Conservation (phyloP, 2,113 vertebrate genomes). For the Acrocephalus arundinaceus region DNA sequence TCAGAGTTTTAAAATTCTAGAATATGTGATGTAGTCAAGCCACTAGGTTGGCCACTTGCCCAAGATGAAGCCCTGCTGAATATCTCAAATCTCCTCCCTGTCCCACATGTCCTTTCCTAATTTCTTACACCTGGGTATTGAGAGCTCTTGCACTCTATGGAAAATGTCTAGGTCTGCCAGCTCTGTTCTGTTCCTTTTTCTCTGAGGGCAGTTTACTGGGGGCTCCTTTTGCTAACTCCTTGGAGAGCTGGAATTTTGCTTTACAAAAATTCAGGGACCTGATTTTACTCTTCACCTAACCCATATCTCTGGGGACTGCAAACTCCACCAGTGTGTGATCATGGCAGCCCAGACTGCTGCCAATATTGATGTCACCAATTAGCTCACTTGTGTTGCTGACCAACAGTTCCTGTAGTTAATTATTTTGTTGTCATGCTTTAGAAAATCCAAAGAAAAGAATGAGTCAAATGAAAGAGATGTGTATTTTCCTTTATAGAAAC, state of each 20-base stretch:
- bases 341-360: background rate
- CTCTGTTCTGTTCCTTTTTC: background rate
- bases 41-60: background rate
- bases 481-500: background rate
- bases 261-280: background rate
- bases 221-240: background rate
- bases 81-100: background rate
- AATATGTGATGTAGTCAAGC: background rate
- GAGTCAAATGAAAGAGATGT: background rate
- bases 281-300: background rate
- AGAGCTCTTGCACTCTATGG: background rate
- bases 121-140: background rate
- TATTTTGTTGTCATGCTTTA: conserved; percentile 2
- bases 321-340: background rate
- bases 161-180: background rate
- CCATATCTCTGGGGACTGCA: background rate
- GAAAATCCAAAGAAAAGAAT: background rate
- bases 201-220: background rate
- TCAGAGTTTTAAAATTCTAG: background rate
- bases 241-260: background rate
- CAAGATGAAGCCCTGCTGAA: background rate
- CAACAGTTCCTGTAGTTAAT: background rate
- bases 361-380: background rate
- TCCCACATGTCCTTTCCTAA: background rate
- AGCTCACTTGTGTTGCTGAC: background rate